Base-by-base conservation (phyloP, 1,140 invertebrate genomes). In the Lucilia sericata region DNA sequence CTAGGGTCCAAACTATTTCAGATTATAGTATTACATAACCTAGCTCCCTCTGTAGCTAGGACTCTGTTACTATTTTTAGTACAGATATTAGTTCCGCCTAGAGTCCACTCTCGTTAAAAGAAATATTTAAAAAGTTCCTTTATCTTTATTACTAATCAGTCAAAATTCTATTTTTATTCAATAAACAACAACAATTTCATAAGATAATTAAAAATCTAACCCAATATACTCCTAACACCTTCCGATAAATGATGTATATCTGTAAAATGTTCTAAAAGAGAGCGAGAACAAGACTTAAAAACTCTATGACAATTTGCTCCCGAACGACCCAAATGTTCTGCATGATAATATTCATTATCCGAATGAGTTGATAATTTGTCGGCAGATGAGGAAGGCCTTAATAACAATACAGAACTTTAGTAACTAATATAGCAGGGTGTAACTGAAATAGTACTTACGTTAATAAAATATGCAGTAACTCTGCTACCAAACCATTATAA, bases 311-410 rank as follows among this genome's bases (percentile, higher is more conserved):
- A 95, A 85, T 92, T 91, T 3, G 91, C 91, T 2, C 91, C 91
- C 0, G 91, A 90, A 65, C 92, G 91, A 0, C 94, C 95, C 14
- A 95, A 88, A 85, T 92, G 90, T 90, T 95, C 94, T 0, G 95
- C 94, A 17, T 93, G 93, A 82, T 93, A 93, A 89, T 95, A 96
- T 85, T 95, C 94, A 85, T 94, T 94, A 88, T 96, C 94, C 1
- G 92, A 91, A 87, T 94, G 93, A 70, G 94, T 91, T 19, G 94
- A 93, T n/a, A 94, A 86, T 70, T 90, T 89, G 85, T 95, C 94
- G 70, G 90, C 91, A 21, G 93, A 95, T 2, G 92, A 92, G 7
- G 95, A 95, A 51, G 95, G 95, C 12, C 94, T n/a, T n/a, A n/a
- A n/a, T n/a, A n/a, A n/a, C n/a, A n/a, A n/a, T n/a, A n/a, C n/a